Conservation (phyloP, 2,888 invertebrate genomes). For the Muschampia plurimacula region DNA sequence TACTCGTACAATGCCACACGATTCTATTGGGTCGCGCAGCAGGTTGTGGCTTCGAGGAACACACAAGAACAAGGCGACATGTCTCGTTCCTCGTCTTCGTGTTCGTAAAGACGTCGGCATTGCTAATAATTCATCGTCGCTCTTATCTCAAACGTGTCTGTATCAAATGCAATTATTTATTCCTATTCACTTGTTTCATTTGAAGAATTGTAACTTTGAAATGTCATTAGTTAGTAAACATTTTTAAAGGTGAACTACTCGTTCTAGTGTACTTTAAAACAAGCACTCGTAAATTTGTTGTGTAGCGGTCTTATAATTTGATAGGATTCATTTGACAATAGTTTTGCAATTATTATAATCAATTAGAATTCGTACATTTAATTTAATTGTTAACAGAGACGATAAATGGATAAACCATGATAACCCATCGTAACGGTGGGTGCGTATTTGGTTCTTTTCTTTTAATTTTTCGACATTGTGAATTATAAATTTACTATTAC, state of each 20-base stretch:
- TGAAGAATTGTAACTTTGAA: conserved; percentile 39
- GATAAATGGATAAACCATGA: no score
- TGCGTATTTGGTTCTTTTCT: no score
- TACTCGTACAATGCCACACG: neutral
- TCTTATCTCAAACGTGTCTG: conserved; percentile 72
- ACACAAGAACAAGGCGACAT: conserved; percentile 31
- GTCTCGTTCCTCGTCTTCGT: conserved; percentile 58
- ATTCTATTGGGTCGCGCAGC: conserved; percentile 14
- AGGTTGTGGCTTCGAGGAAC: conserved; percentile 34
- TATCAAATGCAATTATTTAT: conserved; percentile 49
- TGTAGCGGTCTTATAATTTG: neutral
- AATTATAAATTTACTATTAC: no score
- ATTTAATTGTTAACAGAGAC: no score
- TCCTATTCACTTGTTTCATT: conserved; percentile 39
- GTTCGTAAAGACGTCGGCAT: conserved; percentile 64
- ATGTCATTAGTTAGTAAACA: conserved; percentile 38
- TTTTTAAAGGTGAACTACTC: conserved; percentile 39
- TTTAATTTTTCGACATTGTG: no score
- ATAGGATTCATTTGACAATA: conserved; percentile 10
- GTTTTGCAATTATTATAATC: conserved; percentile 1
- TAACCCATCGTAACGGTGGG: no score
- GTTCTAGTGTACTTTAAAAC: conserved; percentile 32
- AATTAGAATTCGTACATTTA: no score
- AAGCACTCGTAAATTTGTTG: conserved; percentile 10
- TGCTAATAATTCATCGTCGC: conserved; percentile 66